These are phyloP conservation scores for Falco columbarius DNA, from an alignment of 2,797 vertebrate species.

Conservation along the genomic window DNA sequence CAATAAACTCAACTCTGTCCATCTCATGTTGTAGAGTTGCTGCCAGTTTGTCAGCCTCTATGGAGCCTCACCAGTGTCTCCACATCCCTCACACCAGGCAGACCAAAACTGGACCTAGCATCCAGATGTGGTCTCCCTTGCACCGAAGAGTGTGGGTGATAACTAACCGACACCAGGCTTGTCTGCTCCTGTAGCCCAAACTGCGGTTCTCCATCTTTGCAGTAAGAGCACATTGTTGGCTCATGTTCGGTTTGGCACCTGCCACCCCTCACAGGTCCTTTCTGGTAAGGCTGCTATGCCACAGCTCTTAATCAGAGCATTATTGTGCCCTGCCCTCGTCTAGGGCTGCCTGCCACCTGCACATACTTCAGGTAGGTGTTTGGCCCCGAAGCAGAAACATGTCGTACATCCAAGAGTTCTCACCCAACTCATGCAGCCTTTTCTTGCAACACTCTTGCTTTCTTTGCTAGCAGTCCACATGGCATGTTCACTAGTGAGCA, in stretches of 20 bases:
- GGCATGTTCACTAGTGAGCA: neutral
- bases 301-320: neutral
- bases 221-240: neutral
- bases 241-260: accelerated
- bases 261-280: neutral
- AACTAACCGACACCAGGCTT: neutral
- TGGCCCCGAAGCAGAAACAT: neutral
- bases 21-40: accelerated
- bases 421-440: neutral
- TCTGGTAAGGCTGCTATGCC: neutral
- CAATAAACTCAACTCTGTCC: neutral
- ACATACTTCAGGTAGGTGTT: neutral
- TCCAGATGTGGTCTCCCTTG: neutral
- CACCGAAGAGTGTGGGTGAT: neutral
- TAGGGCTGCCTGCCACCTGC: neutral
- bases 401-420: neutral
- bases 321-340: neutral
- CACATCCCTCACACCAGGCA: neutral
- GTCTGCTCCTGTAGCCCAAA: neutral
- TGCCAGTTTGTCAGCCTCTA: neutral
- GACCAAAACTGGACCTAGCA: neutral
- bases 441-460: neutral
- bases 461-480: neutral
- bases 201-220: neutral
- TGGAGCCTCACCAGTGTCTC: too few species aligned